These are phyloP conservation scores for Latheticus oryzae DNA, from an alignment of 2,888 invertebrate species.

Conservation along the genomic window DNA sequence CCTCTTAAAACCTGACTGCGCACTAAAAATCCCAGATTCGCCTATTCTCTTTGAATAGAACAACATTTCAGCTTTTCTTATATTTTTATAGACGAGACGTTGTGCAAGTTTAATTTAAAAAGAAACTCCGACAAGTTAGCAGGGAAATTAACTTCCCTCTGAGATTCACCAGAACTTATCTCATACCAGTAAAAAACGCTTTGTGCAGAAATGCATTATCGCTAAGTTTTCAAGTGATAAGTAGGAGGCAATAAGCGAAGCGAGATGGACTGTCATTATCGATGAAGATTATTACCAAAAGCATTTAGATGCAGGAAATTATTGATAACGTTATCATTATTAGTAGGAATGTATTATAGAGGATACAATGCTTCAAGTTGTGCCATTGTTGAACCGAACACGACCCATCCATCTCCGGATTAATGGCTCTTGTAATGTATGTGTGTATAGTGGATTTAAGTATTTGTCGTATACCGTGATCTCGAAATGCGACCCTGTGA, in stretches of 20 bases:
- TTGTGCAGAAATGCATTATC: too few species aligned
- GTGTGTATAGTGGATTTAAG: conserved; percentile 21
- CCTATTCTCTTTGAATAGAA: conserved; percentile 5
- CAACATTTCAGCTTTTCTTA: conserved; percentile 6
- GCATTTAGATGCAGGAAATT: conserved; percentile 16
- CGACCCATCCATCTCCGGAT: conserved; percentile 18
- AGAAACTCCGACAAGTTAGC: conserved; percentile 21
- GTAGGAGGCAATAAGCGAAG: too few species aligned
- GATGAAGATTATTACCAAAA: too few species aligned
- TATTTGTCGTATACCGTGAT: conserved; percentile 11
- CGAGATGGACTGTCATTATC: too few species aligned
- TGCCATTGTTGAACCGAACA: conserved; percentile 18
- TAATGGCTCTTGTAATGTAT: conserved; percentile 19
- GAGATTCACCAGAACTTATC: conserved; percentile 5
- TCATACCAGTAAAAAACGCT: conserved; percentile 3
- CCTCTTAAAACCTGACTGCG: conserved; percentile 1
- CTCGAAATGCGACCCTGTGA: conserved; percentile 17
- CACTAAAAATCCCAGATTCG: not conserved
- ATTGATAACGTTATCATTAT: conserved; percentile 19
- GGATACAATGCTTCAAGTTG: conserved; percentile 5
- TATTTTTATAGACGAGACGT: conserved; percentile 14
- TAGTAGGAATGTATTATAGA: conserved; percentile 1
- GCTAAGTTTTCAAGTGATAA: too few species aligned
- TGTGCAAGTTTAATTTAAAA: conserved; percentile 19
- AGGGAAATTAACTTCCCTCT: conserved; percentile 15